A percentile compares a stretch with the other conserved stretches of the same genome.
Evolutionary conservation across 2,113 vertebrate genomes (phyloP).

Genomic region (Agapornis roseicollis): DNA sequence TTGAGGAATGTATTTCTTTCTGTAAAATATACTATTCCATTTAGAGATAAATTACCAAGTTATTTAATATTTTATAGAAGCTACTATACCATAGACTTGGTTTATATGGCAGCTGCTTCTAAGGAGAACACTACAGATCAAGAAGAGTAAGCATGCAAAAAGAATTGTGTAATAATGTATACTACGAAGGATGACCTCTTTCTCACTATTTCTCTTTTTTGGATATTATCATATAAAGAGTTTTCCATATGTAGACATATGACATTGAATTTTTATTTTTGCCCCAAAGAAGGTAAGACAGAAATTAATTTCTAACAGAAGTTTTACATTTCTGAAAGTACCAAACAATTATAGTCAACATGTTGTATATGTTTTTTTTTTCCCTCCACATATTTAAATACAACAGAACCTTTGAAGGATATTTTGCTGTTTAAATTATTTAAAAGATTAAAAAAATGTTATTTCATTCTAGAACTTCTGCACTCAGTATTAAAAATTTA

Average conservation of each 20-base stretch:
- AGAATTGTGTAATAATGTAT: not conserved
- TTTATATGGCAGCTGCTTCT: not conserved
- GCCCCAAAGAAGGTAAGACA: not conserved
- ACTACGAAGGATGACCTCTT: not conserved
- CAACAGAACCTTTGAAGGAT: not conserved
- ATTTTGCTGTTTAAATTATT: slow-evolving; percentile 15
- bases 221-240: not conserved
- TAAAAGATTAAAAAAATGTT: not conserved
- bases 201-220: not conserved
- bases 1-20: not conserved
- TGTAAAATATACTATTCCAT: not conserved
- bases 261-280: not conserved
- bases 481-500: not conserved
- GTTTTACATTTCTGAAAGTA: not conserved
- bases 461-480: not conserved
- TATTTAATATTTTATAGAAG: not conserved
- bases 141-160: not conserved
- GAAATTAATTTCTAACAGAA: not conserved
- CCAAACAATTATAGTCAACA: not conserved
- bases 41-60: not conserved
- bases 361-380: not conserved
- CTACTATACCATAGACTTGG: not conserved
- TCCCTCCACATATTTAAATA: not conserved
- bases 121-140: not conserved
- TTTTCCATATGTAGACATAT: not conserved